Base-by-base conservation (phyloP, 2,888 invertebrate genomes). In the Creontiades dilutus region DNA sequence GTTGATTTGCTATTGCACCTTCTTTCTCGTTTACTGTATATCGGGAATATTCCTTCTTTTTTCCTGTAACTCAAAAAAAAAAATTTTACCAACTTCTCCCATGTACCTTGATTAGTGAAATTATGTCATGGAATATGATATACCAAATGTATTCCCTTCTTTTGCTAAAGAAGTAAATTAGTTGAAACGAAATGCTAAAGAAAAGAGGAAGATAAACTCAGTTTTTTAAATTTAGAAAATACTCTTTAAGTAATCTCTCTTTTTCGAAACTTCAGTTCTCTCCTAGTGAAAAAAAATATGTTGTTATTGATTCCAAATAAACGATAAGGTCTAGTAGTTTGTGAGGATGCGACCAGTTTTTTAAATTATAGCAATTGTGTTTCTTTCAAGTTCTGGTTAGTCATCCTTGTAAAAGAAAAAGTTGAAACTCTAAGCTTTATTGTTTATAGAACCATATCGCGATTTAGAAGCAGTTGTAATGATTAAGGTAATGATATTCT, bases 361-460 rank as follows among this genome's bases (percentile, higher is more conserved):
- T 78, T 78, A 46, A 37, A 47, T 46, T 46, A 11, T 78, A 78
- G 47, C 78, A 19, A 46, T 78, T 78, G 5, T 76, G 76, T 78
- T 82, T 23, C 23, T 27, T 27, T 82, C 52, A 52, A 82, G 19
- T 48, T 82, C 52, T 47, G 27, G 27, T 82, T 82, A 82, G 23
- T 48, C 48, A 48, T 82, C 80, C 52, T 28, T 68, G 82, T 52
- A 37, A 27, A 68, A 19, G 23, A 68, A 47, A 76, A 78, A 11
- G 82, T 46, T 19, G 61, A 47, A 86, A 86, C 28, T 68, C 27
- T 28, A 86, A 75, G 86, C 86, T 86, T 86, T 86, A 86, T 86
- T 55, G 75, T 86, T 86, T 75, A 75, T 86, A 86, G 75, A 85
- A 85, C 61, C 86, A 61, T 86, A 86, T 75, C 85, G 47, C 86